These are phyloP conservation scores for Brachymystax lenok DNA, from an alignment of 2,797 vertebrate species.

Conservation along the genomic window DNA sequence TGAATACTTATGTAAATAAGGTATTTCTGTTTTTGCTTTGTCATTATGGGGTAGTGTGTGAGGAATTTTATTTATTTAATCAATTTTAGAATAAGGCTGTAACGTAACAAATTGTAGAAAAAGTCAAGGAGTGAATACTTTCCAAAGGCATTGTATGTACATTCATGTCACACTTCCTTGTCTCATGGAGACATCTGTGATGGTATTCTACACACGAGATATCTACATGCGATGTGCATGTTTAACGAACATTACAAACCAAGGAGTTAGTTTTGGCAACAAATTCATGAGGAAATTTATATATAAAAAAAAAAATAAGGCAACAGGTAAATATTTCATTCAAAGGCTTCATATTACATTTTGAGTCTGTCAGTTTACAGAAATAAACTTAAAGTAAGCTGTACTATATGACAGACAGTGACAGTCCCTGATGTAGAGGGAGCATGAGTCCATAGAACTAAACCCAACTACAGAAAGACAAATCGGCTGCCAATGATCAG, in stretches of 20 bases:
- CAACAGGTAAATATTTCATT: constrained; percentile 64
- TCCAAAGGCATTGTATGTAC: constrained; percentile 57
- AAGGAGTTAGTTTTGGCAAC: constrained; percentile 59
- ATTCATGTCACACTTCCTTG: constrained; percentile 63
- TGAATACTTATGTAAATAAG: no score
- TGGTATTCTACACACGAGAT: constrained; percentile 54
- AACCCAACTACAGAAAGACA: background rate
- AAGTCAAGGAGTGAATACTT: no score
- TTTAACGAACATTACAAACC: constrained; percentile 40
- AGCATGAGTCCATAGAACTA: no score
- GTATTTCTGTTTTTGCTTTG: no score
- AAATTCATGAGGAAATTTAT: constrained; percentile 48
- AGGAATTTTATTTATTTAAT: no score
- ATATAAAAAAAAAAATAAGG: constrained; percentile 62
- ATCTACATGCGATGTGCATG: constrained; percentile 42
- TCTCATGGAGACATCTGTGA: constrained; percentile 58
- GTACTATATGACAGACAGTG: background rate
- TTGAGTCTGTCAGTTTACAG: constrained; percentile 37
- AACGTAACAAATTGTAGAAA: no score
- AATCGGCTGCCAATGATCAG: constrained; percentile 1
- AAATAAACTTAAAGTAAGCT: constrained; percentile 22
- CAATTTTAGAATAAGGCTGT: no score
- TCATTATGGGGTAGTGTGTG: no score
- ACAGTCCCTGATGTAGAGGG: background rate
- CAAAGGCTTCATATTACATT: constrained; percentile 47